A percentile compares a stretch with the other conserved stretches of the same genome.
Conservation (phyloP, 2,888 invertebrate species). For the Andricus quercusramuli region DNA sequence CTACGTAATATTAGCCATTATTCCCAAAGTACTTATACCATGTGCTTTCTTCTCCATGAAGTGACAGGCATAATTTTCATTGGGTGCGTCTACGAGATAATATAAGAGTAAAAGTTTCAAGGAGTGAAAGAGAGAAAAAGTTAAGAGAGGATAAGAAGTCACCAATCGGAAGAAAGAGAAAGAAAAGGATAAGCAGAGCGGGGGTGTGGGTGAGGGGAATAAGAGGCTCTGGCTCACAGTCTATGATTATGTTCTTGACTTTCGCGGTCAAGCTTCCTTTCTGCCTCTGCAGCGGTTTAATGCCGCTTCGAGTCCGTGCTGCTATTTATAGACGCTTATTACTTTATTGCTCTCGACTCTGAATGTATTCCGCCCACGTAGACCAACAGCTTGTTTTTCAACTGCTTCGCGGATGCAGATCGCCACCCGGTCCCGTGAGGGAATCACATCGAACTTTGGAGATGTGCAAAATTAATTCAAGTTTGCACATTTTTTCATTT, state of each 20-base stretch:
- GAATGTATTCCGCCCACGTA: slow-evolving; percentile 66
- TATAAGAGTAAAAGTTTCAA: slow-evolving; percentile 23
- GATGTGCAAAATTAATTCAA: background rate
- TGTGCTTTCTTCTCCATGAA: background rate
- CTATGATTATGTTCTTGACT: slow-evolving; percentile 74
- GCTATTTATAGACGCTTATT: slow-evolving; percentile 74
- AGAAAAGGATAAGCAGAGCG: background rate
- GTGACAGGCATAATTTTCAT: slow-evolving; percentile 25
- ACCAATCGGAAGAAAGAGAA: slow-evolving; percentile 8
- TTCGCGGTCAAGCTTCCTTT: slow-evolving; percentile 69
- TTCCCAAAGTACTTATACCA: slow-evolving; percentile 27
- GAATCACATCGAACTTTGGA: slow-evolving; percentile 46
- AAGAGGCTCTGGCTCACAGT: slow-evolving; percentile 56
- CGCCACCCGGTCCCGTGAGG: slow-evolving; percentile 9
- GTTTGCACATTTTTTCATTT: background rate
- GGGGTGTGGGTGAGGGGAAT: background rate
- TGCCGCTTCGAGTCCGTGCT: slow-evolving; percentile 56
- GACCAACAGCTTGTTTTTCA: slow-evolving; percentile 41
- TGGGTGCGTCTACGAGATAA: slow-evolving; percentile 25
- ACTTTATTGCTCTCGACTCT: slow-evolving; percentile 71
- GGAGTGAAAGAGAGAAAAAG: background rate
- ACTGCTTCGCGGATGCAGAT: slow-evolving; percentile 27
- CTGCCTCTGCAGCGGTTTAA: slow-evolving; percentile 46
- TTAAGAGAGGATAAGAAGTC: slow-evolving; percentile 24
- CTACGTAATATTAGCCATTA: slow-evolving; percentile 24